Evolutionary conservation across 2,113 vertebrate genomes (phyloP).

Genomic region (Prietella phreatophila): DNA sequence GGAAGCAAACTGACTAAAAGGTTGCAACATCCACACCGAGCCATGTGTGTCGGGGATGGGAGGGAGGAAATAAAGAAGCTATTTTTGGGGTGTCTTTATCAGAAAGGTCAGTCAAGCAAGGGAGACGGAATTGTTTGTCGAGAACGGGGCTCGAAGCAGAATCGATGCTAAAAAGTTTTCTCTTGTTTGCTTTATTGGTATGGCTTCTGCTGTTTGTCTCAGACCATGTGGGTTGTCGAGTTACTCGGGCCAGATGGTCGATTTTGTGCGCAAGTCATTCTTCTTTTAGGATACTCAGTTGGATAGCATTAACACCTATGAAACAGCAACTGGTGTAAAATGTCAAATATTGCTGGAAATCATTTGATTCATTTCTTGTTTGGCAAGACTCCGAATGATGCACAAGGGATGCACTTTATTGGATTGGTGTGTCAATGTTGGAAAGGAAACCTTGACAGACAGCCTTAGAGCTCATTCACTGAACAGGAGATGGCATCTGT

Average conservation of each 20-base stretch:
- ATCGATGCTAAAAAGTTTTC: conserved; percentile 49
- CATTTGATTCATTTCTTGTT: background rate
- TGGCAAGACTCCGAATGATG: background rate
- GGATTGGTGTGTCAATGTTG: background rate
- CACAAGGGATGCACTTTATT: background rate
- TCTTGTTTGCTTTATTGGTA: conserved; percentile 30
- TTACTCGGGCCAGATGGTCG: background rate
- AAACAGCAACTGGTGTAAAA: conserved; percentile 15
- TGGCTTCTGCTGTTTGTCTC: background rate
- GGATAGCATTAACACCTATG: background rate
- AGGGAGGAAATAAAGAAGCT: conserved; percentile 39
- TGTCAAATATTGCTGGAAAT: background rate
- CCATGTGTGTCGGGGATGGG: background rate
- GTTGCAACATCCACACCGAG: conserved; percentile 30
- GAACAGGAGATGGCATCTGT: background rate
- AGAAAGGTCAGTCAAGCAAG: conserved; percentile 37
- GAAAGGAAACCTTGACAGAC: background rate
- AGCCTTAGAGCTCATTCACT: background rate
- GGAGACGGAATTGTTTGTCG: conserved; percentile 43
- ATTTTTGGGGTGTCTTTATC: conserved; percentile 48
- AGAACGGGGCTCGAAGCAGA: conserved; percentile 21
- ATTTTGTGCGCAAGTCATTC: background rate
- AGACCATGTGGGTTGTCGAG: background rate
- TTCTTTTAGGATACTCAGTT: background rate
- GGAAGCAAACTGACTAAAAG: conserved; percentile 45